phyloP scores from a whole-genome alignment of 2,888 invertebrate species.

The Eupeodes latifasciatus region DNA sequence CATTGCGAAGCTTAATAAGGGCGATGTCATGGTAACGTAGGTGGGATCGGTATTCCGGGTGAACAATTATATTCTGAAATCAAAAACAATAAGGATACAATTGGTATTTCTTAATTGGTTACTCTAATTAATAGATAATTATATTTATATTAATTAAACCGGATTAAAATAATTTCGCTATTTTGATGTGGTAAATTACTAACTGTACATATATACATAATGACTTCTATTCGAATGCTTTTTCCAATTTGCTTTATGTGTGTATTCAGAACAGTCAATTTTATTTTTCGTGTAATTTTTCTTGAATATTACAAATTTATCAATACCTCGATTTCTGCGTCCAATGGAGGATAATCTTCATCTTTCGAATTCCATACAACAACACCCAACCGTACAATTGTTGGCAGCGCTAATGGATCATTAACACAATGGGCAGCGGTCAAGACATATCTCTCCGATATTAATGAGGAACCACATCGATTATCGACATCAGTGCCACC shows the following conservation, averaged over 20 bases:
- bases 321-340: conserved; percentile 60
- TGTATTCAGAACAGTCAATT: too few species aligned
- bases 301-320: too few species aligned
- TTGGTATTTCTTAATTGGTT: not conserved
- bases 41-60: conserved; percentile 78
- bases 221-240: too few species aligned
- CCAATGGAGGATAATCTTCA: conserved; percentile 21
- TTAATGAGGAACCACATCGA: conserved; percentile 74
- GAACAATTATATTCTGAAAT: conserved; percentile 78
- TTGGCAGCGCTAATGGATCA: conserved; percentile 42
- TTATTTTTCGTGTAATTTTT: too few species aligned
- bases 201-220: too few species aligned
- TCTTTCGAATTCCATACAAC: conserved; percentile 50
- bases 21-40: conserved; percentile 81
- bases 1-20: conserved; percentile 78
- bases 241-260: too few species aligned
- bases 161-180: too few species aligned
- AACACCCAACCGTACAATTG: conserved; percentile 66
- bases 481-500: conserved; percentile 37
- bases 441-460: conserved; percentile 68
- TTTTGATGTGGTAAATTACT: too few species aligned
- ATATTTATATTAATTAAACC: too few species aligned
- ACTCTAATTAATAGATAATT: too few species aligned
- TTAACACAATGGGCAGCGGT: conserved; percentile 77
- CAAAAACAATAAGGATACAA: not conserved